These are phyloP conservation scores for Ostrea denselamellosa DNA, from an alignment of 1,140 invertebrate genomes.

Conservation along the genomic window DNA sequence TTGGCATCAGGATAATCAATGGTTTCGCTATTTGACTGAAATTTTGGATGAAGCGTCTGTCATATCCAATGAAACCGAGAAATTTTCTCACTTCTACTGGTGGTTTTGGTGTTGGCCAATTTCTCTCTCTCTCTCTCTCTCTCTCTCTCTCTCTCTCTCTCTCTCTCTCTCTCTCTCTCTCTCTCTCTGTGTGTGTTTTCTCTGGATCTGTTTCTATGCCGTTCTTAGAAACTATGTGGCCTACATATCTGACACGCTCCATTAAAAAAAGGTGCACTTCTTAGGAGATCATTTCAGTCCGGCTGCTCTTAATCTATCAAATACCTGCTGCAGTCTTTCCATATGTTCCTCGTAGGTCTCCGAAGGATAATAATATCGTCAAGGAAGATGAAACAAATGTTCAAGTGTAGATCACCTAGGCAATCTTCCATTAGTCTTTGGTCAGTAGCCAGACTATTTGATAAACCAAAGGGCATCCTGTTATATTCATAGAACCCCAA, in stretches of 20 bases:
- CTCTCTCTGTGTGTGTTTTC: too few species aligned
- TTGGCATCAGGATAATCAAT: too few species aligned
- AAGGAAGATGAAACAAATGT: slow-evolving; percentile 49
- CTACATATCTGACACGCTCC: slow-evolving; percentile 48
- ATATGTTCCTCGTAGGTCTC: slow-evolving; percentile 77
- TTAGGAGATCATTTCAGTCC: slow-evolving; percentile 48
- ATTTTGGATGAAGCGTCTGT: too few species aligned
- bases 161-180: too few species aligned
- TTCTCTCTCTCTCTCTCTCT: too few species aligned
- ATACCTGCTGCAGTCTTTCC: slow-evolving; percentile 62
- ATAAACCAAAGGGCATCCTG: slow-evolving; percentile 47
- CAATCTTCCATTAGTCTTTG: slow-evolving; percentile 54
- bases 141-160: too few species aligned
- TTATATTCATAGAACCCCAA: slow-evolving; percentile 47
- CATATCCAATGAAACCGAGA: too few species aligned
- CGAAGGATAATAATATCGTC: slow-evolving; percentile 54
- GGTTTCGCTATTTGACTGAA: too few species aligned
- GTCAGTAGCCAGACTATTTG: slow-evolving; percentile 54
- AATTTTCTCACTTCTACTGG: too few species aligned
- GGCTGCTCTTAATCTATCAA: background rate
- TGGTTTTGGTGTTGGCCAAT: too few species aligned
- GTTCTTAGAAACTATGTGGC: slow-evolving; percentile 45
- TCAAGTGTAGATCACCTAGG: slow-evolving; percentile 35
- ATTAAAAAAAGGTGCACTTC: slow-evolving; percentile 52
- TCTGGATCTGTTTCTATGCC: background rate